Conservation (phyloP, 2,797 vertebrate species). For the Denticeps clupeoides region DNA sequence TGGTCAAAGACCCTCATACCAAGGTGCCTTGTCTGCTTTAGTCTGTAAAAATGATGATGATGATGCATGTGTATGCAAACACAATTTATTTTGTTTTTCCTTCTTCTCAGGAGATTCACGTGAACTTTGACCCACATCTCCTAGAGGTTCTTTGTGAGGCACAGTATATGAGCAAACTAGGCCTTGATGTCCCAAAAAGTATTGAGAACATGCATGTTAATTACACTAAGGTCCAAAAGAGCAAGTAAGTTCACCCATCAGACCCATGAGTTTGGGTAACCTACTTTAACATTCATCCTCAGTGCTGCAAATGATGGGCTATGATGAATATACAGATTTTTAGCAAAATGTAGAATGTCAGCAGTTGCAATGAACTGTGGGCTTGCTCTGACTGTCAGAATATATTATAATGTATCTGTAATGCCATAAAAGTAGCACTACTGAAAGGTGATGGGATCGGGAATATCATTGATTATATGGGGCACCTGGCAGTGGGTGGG, state of each 20-base stretch:
- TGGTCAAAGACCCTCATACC: constrained; percentile 49
- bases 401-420: too few relatives aligned
- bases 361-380: too few relatives aligned
- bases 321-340: too few relatives aligned
- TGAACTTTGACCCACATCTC: constrained; percentile 65
- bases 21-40: constrained; percentile 41
- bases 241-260: constrained; percentile 45
- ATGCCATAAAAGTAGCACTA: too few relatives aligned
- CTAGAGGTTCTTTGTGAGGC: constrained; percentile 65
- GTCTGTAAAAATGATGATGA: too few relatives aligned
- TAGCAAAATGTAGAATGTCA: too few relatives aligned
- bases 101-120: constrained; percentile 50
- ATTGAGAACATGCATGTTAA: constrained; percentile 45
- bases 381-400: too few relatives aligned
- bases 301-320: too few relatives aligned
- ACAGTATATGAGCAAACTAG: constrained; percentile 60
- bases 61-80: not conserved
- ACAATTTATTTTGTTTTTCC: not conserved
- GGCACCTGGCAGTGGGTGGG: too few relatives aligned
- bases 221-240: constrained; percentile 52
- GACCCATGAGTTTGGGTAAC: not conserved
- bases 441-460: too few relatives aligned
- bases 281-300: not conserved
- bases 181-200: constrained; percentile 51
- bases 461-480: too few relatives aligned